A percentile compares a stretch with the other conserved stretches of the same genome.
Evolutionary conservation across 1,140 invertebrate genomes (phyloP).

Genomic region (Calycopis cecrops): DNA sequence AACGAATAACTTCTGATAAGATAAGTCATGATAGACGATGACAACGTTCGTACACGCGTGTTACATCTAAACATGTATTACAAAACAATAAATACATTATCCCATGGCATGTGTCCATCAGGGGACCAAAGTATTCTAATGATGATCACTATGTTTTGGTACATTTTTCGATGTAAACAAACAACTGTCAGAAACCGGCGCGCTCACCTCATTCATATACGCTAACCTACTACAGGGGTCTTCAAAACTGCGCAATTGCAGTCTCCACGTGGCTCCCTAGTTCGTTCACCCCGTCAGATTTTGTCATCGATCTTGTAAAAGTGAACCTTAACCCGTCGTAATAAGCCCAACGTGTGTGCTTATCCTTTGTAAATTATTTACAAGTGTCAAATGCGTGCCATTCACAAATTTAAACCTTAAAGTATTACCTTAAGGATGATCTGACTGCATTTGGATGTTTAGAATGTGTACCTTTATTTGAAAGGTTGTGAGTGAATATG

Average conservation of each 20-base stretch:
- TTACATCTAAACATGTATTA: too few relatives aligned
- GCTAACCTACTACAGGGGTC: slow-evolving; percentile 57
- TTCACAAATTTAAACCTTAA: background rate
- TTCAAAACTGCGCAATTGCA: slow-evolving; percentile 65
- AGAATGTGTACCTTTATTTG: too few relatives aligned
- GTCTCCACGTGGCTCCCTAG: slow-evolving; percentile 48
- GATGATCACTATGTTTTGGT: background rate
- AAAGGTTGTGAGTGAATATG: background rate
- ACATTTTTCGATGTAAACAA: background rate
- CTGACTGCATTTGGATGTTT: background rate
- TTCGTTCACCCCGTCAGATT: slow-evolving; percentile 45
- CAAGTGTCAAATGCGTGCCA: too few relatives aligned
- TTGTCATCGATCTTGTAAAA: slow-evolving; percentile 14
- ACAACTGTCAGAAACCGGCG: slow-evolving; percentile 5
- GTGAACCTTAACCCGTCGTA: slow-evolving; percentile 23
- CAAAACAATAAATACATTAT: too few relatives aligned
- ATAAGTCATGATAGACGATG: too few relatives aligned
- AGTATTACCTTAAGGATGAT: background rate
- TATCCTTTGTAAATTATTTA: too few relatives aligned
- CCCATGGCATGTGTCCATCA: too few relatives aligned
- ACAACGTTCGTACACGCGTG: too few relatives aligned
- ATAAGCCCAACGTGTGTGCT: slow-evolving; percentile 12
- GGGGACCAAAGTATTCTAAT: too few relatives aligned
- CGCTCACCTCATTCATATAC: slow-evolving; percentile 36
- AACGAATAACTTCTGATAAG: too few relatives aligned